phyloP scores from a whole-genome alignment of 2,888 invertebrate genomes.

The Eucriotettix oculatus region DNA sequence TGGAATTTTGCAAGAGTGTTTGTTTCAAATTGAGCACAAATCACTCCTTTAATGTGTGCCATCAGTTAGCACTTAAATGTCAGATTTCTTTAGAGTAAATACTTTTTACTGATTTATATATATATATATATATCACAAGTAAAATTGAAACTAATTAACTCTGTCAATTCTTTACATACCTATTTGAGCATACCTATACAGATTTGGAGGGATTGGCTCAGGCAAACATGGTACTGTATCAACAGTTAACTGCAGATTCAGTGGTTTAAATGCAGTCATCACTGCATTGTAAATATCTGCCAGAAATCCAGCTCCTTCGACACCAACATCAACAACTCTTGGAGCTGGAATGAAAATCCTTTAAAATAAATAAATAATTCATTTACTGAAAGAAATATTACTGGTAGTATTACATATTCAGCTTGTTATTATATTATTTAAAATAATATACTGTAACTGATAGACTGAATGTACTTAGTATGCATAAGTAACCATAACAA shows the following conservation, averaged over 20 bases:
- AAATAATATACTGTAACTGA: too few species aligned
- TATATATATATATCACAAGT: too few species aligned
- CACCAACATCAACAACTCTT: constrained; percentile 36
- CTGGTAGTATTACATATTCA: too few species aligned
- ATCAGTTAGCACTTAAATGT: too few species aligned
- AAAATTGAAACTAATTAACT: too few species aligned
- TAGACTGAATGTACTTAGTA: too few species aligned
- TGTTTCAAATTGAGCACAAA: too few species aligned
- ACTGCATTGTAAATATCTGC: constrained; percentile 45
- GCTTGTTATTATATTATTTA: constrained; percentile 6
- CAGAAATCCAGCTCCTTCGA: constrained; percentile 48
- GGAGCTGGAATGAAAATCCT: constrained; percentile 23
- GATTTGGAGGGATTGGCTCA: constrained; percentile 49
- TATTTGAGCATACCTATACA: constrained; percentile 33
- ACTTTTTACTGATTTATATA: too few species aligned
- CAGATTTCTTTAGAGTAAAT: too few species aligned
- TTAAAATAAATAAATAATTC: not conserved
- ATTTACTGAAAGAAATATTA: not conserved
- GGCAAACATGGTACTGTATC: constrained; percentile 58
- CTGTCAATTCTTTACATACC: constrained; percentile 3
- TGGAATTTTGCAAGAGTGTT: too few species aligned
- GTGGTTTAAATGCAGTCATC: constrained; percentile 39
- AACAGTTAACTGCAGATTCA: constrained; percentile 31
- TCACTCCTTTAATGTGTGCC: too few species aligned
- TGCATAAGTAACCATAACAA: too few species aligned